Conservation (phyloP, 1,140 invertebrate genomes). For the Leptonema lineaticorne region DNA sequence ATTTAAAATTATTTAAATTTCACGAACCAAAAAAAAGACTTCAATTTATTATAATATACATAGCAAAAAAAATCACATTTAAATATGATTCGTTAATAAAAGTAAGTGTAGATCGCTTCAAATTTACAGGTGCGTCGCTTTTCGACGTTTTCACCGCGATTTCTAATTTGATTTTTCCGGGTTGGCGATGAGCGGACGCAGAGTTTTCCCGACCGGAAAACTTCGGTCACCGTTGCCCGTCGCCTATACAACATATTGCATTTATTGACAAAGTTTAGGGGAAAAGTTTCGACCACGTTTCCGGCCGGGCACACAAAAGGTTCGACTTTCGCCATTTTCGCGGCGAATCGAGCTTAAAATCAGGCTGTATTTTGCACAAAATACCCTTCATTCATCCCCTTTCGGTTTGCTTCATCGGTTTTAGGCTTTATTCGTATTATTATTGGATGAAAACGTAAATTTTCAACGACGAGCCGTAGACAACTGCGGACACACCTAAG, state of each 20-base stretch:
- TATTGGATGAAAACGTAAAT: slow-evolving; percentile 11
- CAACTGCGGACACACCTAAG: not conserved
- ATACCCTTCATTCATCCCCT: not conserved
- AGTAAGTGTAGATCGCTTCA: no score
- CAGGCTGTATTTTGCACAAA: not conserved
- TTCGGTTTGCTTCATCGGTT: not conserved
- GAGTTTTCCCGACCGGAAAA: not conserved
- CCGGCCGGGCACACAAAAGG: slow-evolving; percentile 20
- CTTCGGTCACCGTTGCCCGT: not conserved
- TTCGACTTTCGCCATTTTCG: no score
- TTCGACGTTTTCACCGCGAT: not conserved
- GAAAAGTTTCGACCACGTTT: slow-evolving; percentile 13
- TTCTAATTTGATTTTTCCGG: slow-evolving; percentile 13
- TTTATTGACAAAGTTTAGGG: slow-evolving; percentile 24
- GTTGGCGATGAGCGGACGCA: not conserved
- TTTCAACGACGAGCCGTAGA: not conserved
- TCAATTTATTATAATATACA: no score
- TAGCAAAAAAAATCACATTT: no score
- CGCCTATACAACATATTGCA: slow-evolving; percentile 19
- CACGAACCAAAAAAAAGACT: no score
- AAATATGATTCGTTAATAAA: no score
- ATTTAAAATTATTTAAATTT: no score
- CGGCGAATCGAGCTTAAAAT: not conserved
- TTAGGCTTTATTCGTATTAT: slow-evolving; percentile 12
- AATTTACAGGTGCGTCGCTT: slow-evolving; percentile 4